A percentile compares a stretch with the other conserved stretches of the same genome.
phyloP scores from a whole-genome alignment of 2,113 vertebrate genomes.

The Seriola rivoliana region DNA sequence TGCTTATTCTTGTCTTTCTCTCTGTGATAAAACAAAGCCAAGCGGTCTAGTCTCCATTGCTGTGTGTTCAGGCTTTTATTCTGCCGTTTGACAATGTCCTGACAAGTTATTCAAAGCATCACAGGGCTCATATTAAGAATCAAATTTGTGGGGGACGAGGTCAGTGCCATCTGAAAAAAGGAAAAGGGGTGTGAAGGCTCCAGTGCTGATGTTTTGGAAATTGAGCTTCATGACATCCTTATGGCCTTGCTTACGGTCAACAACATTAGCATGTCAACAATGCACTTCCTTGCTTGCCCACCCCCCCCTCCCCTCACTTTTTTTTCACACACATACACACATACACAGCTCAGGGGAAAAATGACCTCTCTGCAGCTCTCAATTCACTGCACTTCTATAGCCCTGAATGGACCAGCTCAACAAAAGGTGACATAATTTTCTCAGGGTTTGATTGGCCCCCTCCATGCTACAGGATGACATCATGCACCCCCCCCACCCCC shows the following conservation, averaged over 20 bases:
- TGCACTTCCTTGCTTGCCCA: conserved; percentile 70
- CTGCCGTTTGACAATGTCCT: conserved; percentile 59
- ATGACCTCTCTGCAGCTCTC: conserved; percentile 87
- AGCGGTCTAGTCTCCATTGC: conserved; percentile 40
- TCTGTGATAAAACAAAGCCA: conserved; percentile 67
- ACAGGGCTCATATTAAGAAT: conserved; percentile 68
- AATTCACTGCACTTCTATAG: conserved; percentile 90
- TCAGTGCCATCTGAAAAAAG: conserved; percentile 58
- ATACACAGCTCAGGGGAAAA: conserved; percentile 71
- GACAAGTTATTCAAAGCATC: conserved; percentile 81
- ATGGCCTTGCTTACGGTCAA: conserved; percentile 83
- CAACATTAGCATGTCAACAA: conserved; percentile 87
- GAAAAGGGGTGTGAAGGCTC: conserved; percentile 27
- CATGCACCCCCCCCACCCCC: conserved; percentile 71
- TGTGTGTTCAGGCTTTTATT: conserved; percentile 52
- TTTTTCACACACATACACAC: conserved; percentile 77
- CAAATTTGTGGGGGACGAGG: conserved; percentile 53
- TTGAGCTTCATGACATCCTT: conserved; percentile 89
- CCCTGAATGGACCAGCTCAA: conserved; percentile 88
- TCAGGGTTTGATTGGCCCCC: conserved; percentile 87
- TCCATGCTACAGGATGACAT: conserved; percentile 85
- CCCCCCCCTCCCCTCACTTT: conserved; percentile 49
- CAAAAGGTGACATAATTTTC: conserved; percentile 91
- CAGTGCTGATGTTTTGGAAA: conserved; percentile 76
- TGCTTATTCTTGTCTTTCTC: conserved; percentile 71